Conservation (phyloP, 2,113 vertebrate genomes). For the Neolamprologus devosi region DNA sequence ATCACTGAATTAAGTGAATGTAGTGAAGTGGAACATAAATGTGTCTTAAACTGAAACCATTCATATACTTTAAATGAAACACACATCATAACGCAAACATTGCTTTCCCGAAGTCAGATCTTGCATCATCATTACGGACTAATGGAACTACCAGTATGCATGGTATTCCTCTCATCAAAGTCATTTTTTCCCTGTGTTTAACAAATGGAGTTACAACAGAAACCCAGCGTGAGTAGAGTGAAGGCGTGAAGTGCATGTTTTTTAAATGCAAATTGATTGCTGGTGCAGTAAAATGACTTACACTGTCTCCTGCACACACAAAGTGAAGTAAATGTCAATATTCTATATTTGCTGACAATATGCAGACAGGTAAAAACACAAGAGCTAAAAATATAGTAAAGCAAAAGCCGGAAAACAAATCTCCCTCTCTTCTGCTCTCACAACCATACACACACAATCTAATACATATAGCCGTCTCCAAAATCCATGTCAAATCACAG, state of each 20-base stretch:
- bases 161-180: neutral
- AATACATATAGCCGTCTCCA: neutral
- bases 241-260: neutral
- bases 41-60: neutral
- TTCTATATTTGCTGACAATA: neutral
- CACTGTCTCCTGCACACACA: neutral
- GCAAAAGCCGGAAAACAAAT: conserved; percentile 11
- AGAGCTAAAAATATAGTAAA: neutral
- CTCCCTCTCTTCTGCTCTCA: neutral
- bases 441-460: neutral
- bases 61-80: neutral
- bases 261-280: neutral
- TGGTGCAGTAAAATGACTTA: neutral
- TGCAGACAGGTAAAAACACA: neutral
- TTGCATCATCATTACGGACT: conserved; percentile 4
- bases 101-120: neutral
- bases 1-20: neutral
- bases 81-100: neutral
- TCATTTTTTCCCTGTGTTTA: neutral
- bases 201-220: neutral
- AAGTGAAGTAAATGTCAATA: neutral
- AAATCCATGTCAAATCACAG: conserved; percentile 31
- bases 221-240: neutral
- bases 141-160: neutral
- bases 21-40: neutral